A percentile compares a stretch with the other conserved stretches of the same genome.
These are phyloP conservation scores for Heterohyrax brucei DNA, from an alignment of 2,797 vertebrate genomes.

Conservation along the genomic window DNA sequence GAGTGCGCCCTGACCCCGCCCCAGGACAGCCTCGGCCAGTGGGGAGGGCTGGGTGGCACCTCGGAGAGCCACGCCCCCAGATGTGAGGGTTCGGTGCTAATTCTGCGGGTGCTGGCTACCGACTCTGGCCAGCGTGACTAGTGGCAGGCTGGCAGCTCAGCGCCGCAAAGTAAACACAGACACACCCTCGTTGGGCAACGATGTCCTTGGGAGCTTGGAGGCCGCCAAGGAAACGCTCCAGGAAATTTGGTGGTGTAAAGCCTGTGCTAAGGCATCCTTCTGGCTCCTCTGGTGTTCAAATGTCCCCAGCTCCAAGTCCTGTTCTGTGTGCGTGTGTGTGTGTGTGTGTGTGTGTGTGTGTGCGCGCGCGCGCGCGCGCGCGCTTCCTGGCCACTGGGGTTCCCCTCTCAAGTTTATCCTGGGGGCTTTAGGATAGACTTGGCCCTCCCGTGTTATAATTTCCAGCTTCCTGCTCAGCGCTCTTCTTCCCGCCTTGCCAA, in stretches of 20 bases:
- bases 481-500: background rate
- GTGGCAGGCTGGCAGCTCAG: rapidly evolving
- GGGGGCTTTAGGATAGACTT: background rate
- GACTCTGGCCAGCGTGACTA: rapidly evolving
- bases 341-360: no score
- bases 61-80: background rate
- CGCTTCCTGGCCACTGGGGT: background rate
- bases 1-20: background rate
- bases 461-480: background rate
- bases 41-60: background rate
- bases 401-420: background rate
- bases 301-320: background rate
- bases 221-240: background rate
- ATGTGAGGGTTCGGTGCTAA: rapidly evolving
- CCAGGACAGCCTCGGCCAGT: slow-evolving; percentile 20
- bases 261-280: background rate
- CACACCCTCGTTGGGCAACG: background rate
- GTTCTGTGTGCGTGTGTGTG: no score
- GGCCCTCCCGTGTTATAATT: background rate
- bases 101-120: rapidly evolving
- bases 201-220: background rate
- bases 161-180: background rate
- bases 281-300: background rate
- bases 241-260: background rate
- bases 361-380: no score